Evolutionary conservation across 2,797 vertebrate genomes (phyloP), one percentile per base, ranked within the genome.

Genomic region (Antrozous pallidus): DNA sequence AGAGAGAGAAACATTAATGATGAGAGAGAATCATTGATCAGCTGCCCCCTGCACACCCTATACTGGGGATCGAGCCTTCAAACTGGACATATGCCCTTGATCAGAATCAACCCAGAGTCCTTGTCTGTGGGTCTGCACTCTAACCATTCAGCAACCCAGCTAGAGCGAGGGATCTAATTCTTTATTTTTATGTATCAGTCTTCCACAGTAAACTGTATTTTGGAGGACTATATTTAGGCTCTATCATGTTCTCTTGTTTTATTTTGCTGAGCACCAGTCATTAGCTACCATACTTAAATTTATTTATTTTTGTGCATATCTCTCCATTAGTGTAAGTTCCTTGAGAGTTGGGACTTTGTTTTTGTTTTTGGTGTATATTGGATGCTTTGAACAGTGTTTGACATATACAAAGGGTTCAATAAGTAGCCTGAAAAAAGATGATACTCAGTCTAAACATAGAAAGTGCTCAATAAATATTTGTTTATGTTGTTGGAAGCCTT

Each of bases 191-290:
- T 0, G 5, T 40, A 24, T 74, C 56, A 58, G 8, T 75, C n/a
- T 92, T 86, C 69, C 51, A 92, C 38, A 90, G 17, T 90, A 36
- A 93, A 16, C 26, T 92, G 8, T 90, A 81, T 94, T 87, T 91
- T 86, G 63, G 84, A 31, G 20, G 20, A n/a, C 42, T 86, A 7
- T 71, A 54, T 83, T 91, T 90, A 93, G 92, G 47, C 20, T 58
- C 22, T 74, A 22, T 82, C 13, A 80, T 31, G 94, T 94, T 92
- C 49, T 38, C 33, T 78, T 83, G 16, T 88, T 96, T 79, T 83
- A 58, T 83, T 94, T 92, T 83, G 65, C 67, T 90, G 78, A 91
- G 33, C 79, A 42, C 28, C 78, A 42, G 61, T 78, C 67, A 77
- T 45, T 90, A 33, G 20, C 71, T 94, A 42, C 20, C 47, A 26